Base-by-base conservation (phyloP, 2,113 vertebrate genomes). In the Cavia porcellus region DNA sequence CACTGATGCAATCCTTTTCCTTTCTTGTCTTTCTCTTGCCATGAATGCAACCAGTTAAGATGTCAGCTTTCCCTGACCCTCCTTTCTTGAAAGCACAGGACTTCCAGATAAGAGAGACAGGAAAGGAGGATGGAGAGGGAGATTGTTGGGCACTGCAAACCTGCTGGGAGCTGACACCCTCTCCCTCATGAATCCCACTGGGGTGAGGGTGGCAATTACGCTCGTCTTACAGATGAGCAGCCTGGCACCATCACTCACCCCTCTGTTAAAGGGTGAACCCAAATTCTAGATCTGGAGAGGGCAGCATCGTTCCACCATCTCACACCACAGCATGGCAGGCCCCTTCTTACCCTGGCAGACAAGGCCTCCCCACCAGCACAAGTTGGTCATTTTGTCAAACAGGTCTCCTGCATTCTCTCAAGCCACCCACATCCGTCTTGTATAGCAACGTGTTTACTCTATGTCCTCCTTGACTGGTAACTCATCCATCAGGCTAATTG, bases 401-500 rank as follows among this genome's bases (percentile, higher is more conserved):
- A 81, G 20, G 4, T 55, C 50, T 25, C 19, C 0, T 68, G 17
- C 52, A 61, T 55, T 88, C 72, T 94, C 85, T 80, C 66, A 72
- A 30, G 42, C 2, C 1, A 1, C 30, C 11, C 0, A 2, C 22
- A 47, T 89, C 62, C 80, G 35, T 38, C 45, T 87, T 95, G 32
- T 13, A 38, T 13, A 93, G 57, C 5, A 47, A 30, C 81, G 50
- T 62, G 88, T 87, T 88, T 32, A 79, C 45, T 92, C 79, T 96
- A 30, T 81, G 79, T 80, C 66, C 77, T 50, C 57, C 85, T 89
- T 62, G 84, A 22, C 75, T 38, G 74, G 42, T 25, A 81, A 66
- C 55, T 81, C 81, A 72, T 93, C 79, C 72, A 80, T 75, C 45
- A 92, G 50, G 19, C 45, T 90, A 96, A 86, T 92, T 85, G 89